A percentile compares a stretch with the other conserved stretches of the same genome.
These are phyloP conservation scores for Amphibalanus amphitrite DNA, from an alignment of 1,140 invertebrate species.

Conservation along the genomic window DNA sequence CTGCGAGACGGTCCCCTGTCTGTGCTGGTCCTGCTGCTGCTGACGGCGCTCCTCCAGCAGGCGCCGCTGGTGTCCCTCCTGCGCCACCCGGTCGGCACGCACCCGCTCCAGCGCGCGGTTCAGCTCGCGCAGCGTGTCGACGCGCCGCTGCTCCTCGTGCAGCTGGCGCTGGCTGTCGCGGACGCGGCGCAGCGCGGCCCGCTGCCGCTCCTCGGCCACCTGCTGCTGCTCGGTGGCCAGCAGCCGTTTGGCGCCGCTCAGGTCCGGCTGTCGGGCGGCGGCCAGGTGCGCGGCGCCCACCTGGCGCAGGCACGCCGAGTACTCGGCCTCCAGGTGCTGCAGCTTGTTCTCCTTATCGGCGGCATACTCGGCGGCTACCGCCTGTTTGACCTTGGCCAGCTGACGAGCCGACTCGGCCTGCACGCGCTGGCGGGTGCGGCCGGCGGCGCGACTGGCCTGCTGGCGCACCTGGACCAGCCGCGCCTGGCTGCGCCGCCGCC, in stretches of 20 bases:
- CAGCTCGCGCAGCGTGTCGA: background rate
- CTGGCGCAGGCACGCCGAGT: background rate
- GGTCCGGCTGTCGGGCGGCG: background rate
- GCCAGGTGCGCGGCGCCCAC: background rate
- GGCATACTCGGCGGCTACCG: background rate
- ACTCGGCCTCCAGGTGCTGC: background rate
- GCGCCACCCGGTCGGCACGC: background rate
- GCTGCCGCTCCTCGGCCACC: background rate
- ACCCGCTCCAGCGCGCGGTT: background rate
- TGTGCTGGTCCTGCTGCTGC: background rate
- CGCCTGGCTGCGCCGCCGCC: background rate
- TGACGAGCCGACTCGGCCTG: background rate
- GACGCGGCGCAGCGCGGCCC: background rate
- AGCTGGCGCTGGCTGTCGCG: background rate
- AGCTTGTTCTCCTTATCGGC: slow-evolving; percentile 2
- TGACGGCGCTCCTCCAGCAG: background rate
- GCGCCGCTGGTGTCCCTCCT: background rate
- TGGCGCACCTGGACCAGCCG: background rate
- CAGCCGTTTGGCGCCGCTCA: background rate
- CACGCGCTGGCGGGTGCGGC: background rate
- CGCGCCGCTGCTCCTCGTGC: background rate
- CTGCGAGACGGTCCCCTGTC: background rate
- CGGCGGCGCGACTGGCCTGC: slow-evolving; percentile 1
- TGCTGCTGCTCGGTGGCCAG: background rate
- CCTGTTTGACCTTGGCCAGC: background rate